phyloP scores from a whole-genome alignment of 2,113 vertebrate genomes.

The Mesitornis unicolor region DNA sequence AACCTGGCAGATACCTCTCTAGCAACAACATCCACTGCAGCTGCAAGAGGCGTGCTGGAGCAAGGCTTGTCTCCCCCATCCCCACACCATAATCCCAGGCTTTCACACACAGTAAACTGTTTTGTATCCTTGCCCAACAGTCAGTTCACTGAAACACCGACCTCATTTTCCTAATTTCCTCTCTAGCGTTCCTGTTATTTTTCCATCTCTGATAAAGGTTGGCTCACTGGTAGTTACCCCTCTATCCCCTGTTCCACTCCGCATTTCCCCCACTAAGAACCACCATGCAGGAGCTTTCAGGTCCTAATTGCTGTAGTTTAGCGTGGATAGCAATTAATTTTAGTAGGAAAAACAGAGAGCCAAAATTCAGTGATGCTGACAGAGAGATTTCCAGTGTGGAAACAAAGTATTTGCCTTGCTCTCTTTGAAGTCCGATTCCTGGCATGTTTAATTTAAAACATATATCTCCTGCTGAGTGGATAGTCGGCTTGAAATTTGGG shows the following conservation, averaged over 20 bases:
- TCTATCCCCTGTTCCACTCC: not conserved
- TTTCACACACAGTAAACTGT: slow-evolving; percentile 16
- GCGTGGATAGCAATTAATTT: slow-evolving; percentile 12
- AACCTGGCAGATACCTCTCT: not conserved
- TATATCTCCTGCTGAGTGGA: slow-evolving; percentile 31
- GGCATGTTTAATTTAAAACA: slow-evolving; percentile 61
- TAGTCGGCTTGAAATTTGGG: slow-evolving; percentile 7
- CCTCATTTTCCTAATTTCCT: not conserved
- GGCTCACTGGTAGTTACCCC: not conserved
- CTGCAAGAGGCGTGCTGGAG: not conserved
- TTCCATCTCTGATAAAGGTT: not conserved
- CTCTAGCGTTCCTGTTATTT: not conserved
- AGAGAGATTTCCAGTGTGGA: slow-evolving; percentile 6
- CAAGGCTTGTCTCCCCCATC: not conserved
- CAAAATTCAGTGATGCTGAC: slow-evolving; percentile 19
- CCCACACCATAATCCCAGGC: not conserved
- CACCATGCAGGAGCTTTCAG: not conserved
- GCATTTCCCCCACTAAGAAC: not conserved
- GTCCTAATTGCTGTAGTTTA: not conserved
- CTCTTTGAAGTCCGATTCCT: slow-evolving; percentile 9
- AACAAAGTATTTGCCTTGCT: slow-evolving; percentile 7
- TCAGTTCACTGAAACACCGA: not conserved
- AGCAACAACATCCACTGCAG: not conserved
- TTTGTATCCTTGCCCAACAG: not conserved
- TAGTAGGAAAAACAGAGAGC: slow-evolving; percentile 37